Evolutionary conservation across 2,888 invertebrate genomes (phyloP), one percentile per base, ranked within the genome.

Genomic region (Tetramorium bicarinatum): DNA sequence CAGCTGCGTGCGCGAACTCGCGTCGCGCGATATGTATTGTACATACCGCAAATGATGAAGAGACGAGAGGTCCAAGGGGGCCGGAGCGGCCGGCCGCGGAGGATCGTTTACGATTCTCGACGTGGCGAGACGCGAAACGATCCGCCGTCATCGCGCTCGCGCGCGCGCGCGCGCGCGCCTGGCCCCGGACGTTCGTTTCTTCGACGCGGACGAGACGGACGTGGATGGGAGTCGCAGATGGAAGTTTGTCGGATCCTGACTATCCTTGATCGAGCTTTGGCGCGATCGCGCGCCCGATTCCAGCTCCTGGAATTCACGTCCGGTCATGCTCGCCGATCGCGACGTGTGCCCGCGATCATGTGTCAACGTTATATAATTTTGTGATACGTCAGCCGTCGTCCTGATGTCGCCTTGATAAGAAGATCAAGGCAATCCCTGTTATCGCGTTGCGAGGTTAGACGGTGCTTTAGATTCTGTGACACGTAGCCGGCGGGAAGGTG

Each of bases 361-460:
- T 82, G 67, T 85, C 84, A 79, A 59, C n/a, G 44, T 91, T 90
- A 88, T 81, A 49, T 90, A 92, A 92, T 62, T 74, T 81, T 66
- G 72, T 83, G 71, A 72, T 69, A 81, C 25, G 49, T 38, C 38
- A 69, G 64, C 15, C 56, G 41, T 21, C 56, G 34, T 18, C 21
- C 34, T 66, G 66, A 13, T 11, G 25, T 71, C 38, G 49, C 64
- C n/a, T n/a, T n/a, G 71, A 79, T 81, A 84, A 85, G 80, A 84
- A 84, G 77, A 62, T 38, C 81, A 89, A 84, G 87, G 6, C n/a
- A 71, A 69, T 25, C 25, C 9, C 15, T 7, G 47, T 49, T 13
- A 49, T 29, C 34, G 29, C 8, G 9, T 25, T 83, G 76, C 49
- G 18, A 87, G 87, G 79, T 88, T 83, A 85, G 25, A 47, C 29